Evolutionary conservation across 2,888 invertebrate species (phyloP), one percentile per base, ranked within the genome.

Genomic region (Metalampra italica): DNA sequence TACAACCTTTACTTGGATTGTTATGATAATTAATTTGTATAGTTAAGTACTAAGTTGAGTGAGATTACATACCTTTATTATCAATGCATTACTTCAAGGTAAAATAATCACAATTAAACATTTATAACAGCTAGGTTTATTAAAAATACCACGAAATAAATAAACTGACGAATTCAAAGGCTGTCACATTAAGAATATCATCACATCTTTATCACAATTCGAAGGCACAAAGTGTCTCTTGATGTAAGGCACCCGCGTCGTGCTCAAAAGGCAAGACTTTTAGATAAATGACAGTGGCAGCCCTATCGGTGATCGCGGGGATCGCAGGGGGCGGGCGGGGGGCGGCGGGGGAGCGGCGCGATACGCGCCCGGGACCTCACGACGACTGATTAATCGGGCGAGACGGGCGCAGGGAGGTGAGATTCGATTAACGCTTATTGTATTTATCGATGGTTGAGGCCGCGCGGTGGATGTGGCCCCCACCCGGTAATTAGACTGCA

Each of bases 311-410:
- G 14, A 39, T 39, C 37, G 37, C 37, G n/a, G 37, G 39, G 39
- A 14, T 38, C 49, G 36, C 36, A 11, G 34, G 38, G 11, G 4
- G 30, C 52, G 38, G 29, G n/a, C n/a, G 32, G 40, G 45, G 49
- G 46, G 34, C 40, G 37, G 46, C 32, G 8, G 43, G 32, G 43
- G 36, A 22, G 11, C 11, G 44, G 11, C 3, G 44, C 29, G 36
- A 37, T 44, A 44, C 44, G 44, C 29, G 38, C 42, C 49, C 41
- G 39, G 39, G 51, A 42, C 30, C 44, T 52, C 51, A 51, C 55
- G 52, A 53, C 48, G 52, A 41, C 50, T 52, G 57, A 55, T 57
- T 57, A 55, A 57, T 57, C 55, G 55, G 44, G 45, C 52, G 54
- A 42, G 52, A 46, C 50, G 47, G 45, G 32, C 34, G 43, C 43